A percentile compares a stretch with the other conserved stretches of the same genome.
Conservation (phyloP, 2,797 vertebrate genomes). For the Merluccius polli region DNA sequence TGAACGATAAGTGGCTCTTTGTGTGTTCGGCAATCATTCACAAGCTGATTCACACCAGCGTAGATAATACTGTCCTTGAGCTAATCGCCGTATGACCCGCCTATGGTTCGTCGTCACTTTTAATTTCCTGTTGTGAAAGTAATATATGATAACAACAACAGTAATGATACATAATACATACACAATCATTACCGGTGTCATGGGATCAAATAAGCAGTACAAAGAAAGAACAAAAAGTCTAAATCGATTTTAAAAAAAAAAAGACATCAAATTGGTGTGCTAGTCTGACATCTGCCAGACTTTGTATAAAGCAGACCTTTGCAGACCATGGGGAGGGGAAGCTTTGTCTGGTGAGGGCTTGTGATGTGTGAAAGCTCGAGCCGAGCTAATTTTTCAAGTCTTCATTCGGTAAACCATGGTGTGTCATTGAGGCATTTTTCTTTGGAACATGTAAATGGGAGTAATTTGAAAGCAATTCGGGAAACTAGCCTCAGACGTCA, state of each 20-base stretch:
- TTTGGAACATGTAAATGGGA: conserved; percentile 35
- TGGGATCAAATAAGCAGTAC: background rate
- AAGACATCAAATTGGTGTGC: background rate
- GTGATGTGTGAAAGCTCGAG: conserved; percentile 28
- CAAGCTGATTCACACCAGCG: conserved; percentile 6
- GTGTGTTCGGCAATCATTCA: conserved; percentile 39
- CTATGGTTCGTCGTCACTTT: conserved; percentile 49
- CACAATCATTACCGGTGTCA: background rate
- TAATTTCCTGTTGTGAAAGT: conserved; percentile 68
- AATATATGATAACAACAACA: background rate
- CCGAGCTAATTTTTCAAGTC: conserved; percentile 3
- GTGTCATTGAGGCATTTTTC: conserved; percentile 28
- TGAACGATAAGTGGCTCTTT: conserved; percentile 36
- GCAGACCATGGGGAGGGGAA: conserved; percentile 46
- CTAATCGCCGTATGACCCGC: conserved; percentile 24
- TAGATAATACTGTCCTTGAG: background rate
- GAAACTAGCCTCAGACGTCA: conserved; percentile 51
- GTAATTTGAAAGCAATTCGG: conserved; percentile 41
- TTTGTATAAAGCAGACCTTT: conserved; percentile 46
- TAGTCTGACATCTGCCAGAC: conserved; percentile 32
- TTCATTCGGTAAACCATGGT: conserved; percentile 17
- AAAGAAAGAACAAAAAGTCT: background rate
- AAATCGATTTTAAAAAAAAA: background rate
- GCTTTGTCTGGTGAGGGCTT: conserved; percentile 30
- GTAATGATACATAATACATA: background rate